These are phyloP conservation scores for Pachyrhynchus sulphureomaculatus DNA, from an alignment of 1,140 invertebrate species.

Conservation along the genomic window DNA sequence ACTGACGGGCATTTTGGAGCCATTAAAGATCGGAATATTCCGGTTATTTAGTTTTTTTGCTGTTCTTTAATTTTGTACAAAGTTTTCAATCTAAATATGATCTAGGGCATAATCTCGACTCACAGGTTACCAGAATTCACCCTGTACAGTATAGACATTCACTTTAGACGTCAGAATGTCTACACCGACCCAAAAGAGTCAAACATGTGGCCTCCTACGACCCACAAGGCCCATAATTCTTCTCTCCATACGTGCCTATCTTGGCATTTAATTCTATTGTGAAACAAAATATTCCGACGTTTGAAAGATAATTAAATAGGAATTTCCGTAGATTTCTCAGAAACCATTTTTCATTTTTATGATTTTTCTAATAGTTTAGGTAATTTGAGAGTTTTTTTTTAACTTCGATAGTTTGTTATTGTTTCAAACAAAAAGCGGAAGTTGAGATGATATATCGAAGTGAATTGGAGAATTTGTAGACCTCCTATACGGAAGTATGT, in stretches of 20 bases:
- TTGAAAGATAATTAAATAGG: neutral
- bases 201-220: neutral
- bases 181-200: neutral
- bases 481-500: no score
- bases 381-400: neutral
- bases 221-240: neutral
- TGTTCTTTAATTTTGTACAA: no score
- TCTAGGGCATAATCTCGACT: no score
- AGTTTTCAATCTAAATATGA: no score
- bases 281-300: neutral
- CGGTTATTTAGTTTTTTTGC: no score
- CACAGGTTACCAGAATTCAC: no score
- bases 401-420: neutral
- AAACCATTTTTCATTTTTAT: neutral
- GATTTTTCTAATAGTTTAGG: neutral
- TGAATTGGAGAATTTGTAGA: neutral
- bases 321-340: neutral
- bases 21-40: no score
- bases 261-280: neutral
- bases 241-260: neutral
- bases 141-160: neutral
- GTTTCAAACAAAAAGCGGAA: neutral
- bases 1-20: no score
- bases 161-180: neutral
- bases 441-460: neutral